phyloP scores from a whole-genome alignment of 2,888 invertebrate species.

The Timema cristinae region DNA sequence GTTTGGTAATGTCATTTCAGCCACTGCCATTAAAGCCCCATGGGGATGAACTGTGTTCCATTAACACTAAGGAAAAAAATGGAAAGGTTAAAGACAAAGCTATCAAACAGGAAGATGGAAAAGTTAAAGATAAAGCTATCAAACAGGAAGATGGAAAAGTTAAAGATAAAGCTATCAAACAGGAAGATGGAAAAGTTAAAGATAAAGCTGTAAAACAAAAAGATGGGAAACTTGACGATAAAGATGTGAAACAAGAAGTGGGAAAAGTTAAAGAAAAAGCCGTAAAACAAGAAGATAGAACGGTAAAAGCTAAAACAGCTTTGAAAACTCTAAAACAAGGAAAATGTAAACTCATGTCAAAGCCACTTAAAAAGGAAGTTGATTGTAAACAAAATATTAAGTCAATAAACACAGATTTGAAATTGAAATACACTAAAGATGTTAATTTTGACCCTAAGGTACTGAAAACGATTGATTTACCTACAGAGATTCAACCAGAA shows the following conservation, averaged over 20 bases:
- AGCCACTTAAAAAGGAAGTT: too few species aligned
- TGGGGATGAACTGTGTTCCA: slow-evolving; percentile 57
- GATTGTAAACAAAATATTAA: too few species aligned
- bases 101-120: slow-evolving; percentile 41
- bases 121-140: slow-evolving; percentile 45
- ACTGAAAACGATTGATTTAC: too few species aligned
- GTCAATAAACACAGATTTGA: too few species aligned
- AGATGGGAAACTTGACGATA: slow-evolving; percentile 43
- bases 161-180: slow-evolving; percentile 44
- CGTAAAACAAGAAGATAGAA: slow-evolving; percentile 31
- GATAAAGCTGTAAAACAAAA: slow-evolving; percentile 43
- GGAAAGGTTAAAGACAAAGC: slow-evolving; percentile 43
- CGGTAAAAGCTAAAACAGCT: slow-evolving; percentile 29
- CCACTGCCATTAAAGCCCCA: slow-evolving; percentile 69
- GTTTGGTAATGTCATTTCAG: slow-evolving; percentile 76
- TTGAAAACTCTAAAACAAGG: too few species aligned
- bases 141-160: slow-evolving; percentile 40
- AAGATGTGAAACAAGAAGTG: slow-evolving; percentile 30
- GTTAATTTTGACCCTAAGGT: too few species aligned
- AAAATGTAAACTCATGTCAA: too few species aligned
- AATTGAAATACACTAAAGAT: too few species aligned
- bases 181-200: slow-evolving; percentile 42
- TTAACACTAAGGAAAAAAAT: slow-evolving; percentile 25
- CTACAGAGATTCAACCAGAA: too few species aligned
- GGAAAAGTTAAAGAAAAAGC: slow-evolving; percentile 33